Evolutionary conservation across 2,797 vertebrate species (phyloP), one percentile per base, ranked within the genome.

Genomic region (Alectoris magna): DNA sequence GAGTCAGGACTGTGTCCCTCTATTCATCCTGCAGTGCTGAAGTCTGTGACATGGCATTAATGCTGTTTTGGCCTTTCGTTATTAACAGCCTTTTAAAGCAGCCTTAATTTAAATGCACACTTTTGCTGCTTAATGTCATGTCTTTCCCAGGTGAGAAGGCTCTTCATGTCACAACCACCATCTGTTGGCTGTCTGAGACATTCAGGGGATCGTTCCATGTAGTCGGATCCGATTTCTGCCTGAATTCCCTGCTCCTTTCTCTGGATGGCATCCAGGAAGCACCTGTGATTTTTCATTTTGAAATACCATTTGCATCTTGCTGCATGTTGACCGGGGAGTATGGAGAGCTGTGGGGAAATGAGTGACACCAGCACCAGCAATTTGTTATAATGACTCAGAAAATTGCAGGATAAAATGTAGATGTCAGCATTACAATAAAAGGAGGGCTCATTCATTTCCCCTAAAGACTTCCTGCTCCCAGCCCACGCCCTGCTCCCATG

Each of bases 251-350:
- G 0, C 39, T 94, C 53, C 64, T 77, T 79, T 39, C 79, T 69
- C 88, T 88, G 92, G 88, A 82, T 60, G 82, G 3, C 72, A 66
- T 82, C 94, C 94, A 93, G 84, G 69, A 93, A 95, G 77, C 69
- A 88, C 85, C 91, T 93, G 81, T 21, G 6, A 90, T 90, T 93
- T 95, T 94, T 87, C 92, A 93, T 93, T 95, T 90, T 72, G 86
- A 96, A 93, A 80, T 72, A 41, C 46, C 48, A 21, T 74, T 94
- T 96, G 81, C 96, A 93, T 63, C 79, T 82, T 91, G 71, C 87
- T 88, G n/a, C 73, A 36, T 31, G 63, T 91, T 92, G 91, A 41
- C 76, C 80, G 58, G 89, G 84, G 92, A 88, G 67, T 58, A 77
- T 15, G 70, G 81, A 56, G 62, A 73, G 70, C 78, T 67, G 36